Conservation (phyloP, 2,797 vertebrate species). For the Okamejei kenojei region DNA sequence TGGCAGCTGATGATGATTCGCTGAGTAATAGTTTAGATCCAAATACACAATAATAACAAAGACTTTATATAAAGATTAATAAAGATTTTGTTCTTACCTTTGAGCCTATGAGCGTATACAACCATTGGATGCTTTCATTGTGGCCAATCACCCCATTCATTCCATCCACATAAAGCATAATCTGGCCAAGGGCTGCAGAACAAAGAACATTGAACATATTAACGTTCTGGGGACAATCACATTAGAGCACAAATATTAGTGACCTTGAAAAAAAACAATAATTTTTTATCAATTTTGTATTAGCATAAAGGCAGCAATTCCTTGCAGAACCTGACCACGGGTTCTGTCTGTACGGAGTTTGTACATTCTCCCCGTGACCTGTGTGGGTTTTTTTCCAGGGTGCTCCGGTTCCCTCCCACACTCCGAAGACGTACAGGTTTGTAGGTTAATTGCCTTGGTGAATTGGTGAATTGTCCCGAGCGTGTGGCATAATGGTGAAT, state of each 20-base stretch:
- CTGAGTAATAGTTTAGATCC: not conserved
- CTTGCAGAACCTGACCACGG: too few species aligned
- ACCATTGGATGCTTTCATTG: conserved; percentile 91
- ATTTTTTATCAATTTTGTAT: too few species aligned
- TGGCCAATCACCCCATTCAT: conserved; percentile 96
- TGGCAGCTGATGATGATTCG: too few species aligned
- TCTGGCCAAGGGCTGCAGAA: conserved; percentile 83
- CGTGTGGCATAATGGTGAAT: too few species aligned
- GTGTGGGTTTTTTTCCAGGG: too few species aligned
- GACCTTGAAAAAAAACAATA: not conserved
- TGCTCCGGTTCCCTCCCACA: too few species aligned
- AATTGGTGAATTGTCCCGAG: too few species aligned
- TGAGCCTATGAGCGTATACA: conserved; percentile 84
- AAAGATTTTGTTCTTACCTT: conserved; percentile 71
- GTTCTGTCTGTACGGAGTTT: too few species aligned
- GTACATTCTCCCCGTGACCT: too few species aligned
- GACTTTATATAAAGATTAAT: too few species aligned
- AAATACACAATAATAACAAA: not conserved
- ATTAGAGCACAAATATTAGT: not conserved
- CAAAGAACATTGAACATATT: not conserved
- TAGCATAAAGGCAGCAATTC: not conserved
- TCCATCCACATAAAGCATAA: conserved; percentile 95
- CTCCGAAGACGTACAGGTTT: too few species aligned
- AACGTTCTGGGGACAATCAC: not conserved
- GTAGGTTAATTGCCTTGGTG: too few species aligned